Percentiles rank a stretch among this genome's conserved stretches.
Evolutionary conservation across 1,140 invertebrate species (phyloP).

Genomic region (Agrypnia vestita): DNA sequence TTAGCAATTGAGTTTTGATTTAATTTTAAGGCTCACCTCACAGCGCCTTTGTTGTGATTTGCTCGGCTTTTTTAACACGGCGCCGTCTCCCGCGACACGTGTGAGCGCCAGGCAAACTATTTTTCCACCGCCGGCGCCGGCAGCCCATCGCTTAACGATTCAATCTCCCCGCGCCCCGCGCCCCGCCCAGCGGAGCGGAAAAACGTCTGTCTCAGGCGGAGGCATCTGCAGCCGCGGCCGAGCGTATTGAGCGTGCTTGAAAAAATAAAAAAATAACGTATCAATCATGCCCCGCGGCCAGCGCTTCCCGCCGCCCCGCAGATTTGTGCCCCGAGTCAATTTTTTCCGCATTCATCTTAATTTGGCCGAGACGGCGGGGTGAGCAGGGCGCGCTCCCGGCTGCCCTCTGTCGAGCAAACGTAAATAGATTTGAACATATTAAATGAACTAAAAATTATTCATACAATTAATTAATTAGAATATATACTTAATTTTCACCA

Average conservation of each 20-base stretch:
- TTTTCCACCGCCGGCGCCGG: conserved; percentile 13
- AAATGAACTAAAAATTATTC: too few relatives aligned
- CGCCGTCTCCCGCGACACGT: background rate
- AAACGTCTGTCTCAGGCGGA: conserved; percentile 51
- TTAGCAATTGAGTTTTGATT: too few relatives aligned
- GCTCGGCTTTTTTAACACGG: background rate
- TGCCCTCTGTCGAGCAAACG: too few relatives aligned
- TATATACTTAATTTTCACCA: too few relatives aligned
- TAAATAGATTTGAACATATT: too few relatives aligned
- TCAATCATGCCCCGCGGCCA: conserved; percentile 46
- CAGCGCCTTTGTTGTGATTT: too few relatives aligned
- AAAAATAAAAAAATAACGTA: conserved; percentile 42
- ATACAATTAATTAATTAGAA: too few relatives aligned
- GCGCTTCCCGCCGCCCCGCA: conserved; percentile 1
- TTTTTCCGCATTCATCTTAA: conserved; percentile 52
- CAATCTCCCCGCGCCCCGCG: conserved; percentile 27
- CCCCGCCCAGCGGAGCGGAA: conserved; percentile 41
- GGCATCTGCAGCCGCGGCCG: conserved; percentile 30
- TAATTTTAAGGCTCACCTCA: too few relatives aligned
- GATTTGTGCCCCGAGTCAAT: conserved; percentile 47
- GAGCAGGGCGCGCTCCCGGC: too few relatives aligned
- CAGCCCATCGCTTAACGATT: conserved; percentile 28
- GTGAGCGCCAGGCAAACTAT: background rate
- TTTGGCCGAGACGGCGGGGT: conserved; percentile 34
- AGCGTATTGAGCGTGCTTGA: conserved; percentile 39